Evolutionary conservation across 2,888 invertebrate species (phyloP).

Genomic region (Ectobius pallidus): DNA sequence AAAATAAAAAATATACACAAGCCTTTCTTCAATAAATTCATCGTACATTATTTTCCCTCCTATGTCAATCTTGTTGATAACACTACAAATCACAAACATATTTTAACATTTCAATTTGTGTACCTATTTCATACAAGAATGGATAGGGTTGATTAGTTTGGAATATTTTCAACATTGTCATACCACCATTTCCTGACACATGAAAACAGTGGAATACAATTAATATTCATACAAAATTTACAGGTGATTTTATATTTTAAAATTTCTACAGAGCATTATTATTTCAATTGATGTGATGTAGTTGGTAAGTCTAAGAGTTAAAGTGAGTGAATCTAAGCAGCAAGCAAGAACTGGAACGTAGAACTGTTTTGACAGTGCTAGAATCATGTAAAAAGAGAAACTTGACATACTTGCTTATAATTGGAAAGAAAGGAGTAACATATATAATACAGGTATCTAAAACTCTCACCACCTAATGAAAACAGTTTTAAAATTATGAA

Average conservation of each 20-base stretch:
- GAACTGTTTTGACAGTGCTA: neutral
- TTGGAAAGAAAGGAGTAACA: slow-evolving; percentile 7
- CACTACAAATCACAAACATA: slow-evolving; percentile 23
- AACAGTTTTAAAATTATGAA: slow-evolving; percentile 15
- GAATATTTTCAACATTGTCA: slow-evolving; percentile 13
- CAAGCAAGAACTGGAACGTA: slow-evolving; percentile 4
- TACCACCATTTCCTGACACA: slow-evolving; percentile 14
- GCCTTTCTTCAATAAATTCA: neutral
- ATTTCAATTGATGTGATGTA: slow-evolving; percentile 12
- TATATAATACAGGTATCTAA: slow-evolving; percentile 10
- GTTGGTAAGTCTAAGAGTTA: neutral
- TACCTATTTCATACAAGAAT: slow-evolving; percentile 35
- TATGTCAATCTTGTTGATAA: slow-evolving; percentile 34
- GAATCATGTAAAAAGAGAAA: slow-evolving; percentile 14
- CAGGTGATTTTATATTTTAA: slow-evolving; percentile 27
- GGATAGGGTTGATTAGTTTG: slow-evolving; percentile 21
- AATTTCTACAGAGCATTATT: slow-evolving; percentile 23
- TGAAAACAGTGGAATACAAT: slow-evolving; percentile 19
- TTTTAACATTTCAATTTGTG: neutral
- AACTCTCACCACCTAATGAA: slow-evolving; percentile 15
- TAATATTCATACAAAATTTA: slow-evolving; percentile 34
- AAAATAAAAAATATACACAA: too few relatives aligned
- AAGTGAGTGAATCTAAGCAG: slow-evolving; percentile 23
- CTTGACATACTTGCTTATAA: slow-evolving; percentile 11
- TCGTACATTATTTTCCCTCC: slow-evolving; percentile 21